phyloP scores from a whole-genome alignment of 2,888 invertebrate species.

The Phengaris alcon region DNA sequence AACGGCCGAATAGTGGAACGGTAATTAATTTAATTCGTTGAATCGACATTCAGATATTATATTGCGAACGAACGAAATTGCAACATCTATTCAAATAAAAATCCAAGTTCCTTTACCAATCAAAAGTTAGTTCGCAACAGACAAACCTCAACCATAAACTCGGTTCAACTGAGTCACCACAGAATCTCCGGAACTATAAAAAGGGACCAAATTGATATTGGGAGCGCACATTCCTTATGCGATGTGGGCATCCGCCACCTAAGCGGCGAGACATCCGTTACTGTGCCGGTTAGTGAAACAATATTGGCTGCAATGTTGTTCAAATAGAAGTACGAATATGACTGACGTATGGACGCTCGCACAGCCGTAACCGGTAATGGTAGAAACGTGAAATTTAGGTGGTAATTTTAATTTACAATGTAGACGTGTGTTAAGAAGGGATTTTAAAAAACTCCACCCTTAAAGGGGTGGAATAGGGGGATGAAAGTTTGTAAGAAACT shows the following conservation, averaged over 20 bases:
- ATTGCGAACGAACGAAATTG: neutral
- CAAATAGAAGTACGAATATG: no score
- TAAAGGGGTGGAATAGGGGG: no score
- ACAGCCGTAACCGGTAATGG: no score
- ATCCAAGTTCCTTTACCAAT: neutral
- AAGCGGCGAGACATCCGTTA: slow-evolving; percentile 15
- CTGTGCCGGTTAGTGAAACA: neutral
- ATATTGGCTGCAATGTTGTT: neutral
- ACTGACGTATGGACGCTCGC: no score
- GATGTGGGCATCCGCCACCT: slow-evolving; percentile 26
- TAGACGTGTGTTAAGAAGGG: no score
- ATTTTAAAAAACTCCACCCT: no score
- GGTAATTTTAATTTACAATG: no score
- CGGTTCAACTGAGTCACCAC: neutral
- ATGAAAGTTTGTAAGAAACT: no score
- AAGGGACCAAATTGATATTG: slow-evolving; percentile 8
- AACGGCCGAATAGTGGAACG: no score
- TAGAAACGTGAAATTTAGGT: no score
- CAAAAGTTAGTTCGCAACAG: neutral
- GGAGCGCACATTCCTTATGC: slow-evolving; percentile 12
- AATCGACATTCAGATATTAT: no score
- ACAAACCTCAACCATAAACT: neutral
- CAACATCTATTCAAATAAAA: neutral
- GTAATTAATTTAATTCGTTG: no score
- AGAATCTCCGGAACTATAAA: slow-evolving; percentile 24